These are phyloP conservation scores for Torymus tubicola DNA, from an alignment of 2,888 invertebrate genomes.

Conservation along the genomic window DNA sequence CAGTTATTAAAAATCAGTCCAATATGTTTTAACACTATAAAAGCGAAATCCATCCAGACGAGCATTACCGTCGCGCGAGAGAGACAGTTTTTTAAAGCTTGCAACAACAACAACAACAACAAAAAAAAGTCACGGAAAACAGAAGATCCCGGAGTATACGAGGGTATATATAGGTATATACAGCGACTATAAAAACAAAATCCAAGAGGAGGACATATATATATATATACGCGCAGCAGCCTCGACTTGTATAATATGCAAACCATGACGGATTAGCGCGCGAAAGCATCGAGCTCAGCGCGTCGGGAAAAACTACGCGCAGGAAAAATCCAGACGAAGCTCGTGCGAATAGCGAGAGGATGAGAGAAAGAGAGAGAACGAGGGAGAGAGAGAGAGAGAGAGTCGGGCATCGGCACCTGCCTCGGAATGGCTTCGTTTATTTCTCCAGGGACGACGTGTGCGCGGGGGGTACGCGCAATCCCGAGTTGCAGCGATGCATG, in stretches of 20 bases:
- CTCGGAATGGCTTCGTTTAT: constrained; percentile 49
- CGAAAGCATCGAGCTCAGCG: neutral
- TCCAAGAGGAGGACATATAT: neutral
- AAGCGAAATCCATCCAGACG: too few relatives aligned
- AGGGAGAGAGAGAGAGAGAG: neutral
- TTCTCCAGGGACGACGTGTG: constrained; percentile 47
- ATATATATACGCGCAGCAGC: neutral
- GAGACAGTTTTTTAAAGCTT: too few relatives aligned
- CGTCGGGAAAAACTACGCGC: neutral
- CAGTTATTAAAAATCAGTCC: too few relatives aligned
- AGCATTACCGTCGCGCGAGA: too few relatives aligned
- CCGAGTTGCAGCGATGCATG: constrained; percentile 14
- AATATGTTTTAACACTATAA: too few relatives aligned
- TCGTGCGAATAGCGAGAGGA: neutral
- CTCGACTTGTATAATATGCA: constrained; percentile 43
- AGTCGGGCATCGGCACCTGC: constrained; percentile 38
- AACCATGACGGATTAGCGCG: constrained; percentile 52
- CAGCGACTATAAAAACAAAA: constrained; percentile 10
- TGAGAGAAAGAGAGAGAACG: neutral
- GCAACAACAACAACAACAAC: too few relatives aligned
- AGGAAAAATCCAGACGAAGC: neutral
- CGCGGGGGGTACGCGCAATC: constrained; percentile 2
- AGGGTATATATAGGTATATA: neutral
- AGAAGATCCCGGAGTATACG: too few relatives aligned
- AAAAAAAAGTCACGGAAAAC: too few relatives aligned